Evolutionary conservation across 2,113 vertebrate species (phyloP).

Genomic region (Ramphastos sulfuratus): DNA sequence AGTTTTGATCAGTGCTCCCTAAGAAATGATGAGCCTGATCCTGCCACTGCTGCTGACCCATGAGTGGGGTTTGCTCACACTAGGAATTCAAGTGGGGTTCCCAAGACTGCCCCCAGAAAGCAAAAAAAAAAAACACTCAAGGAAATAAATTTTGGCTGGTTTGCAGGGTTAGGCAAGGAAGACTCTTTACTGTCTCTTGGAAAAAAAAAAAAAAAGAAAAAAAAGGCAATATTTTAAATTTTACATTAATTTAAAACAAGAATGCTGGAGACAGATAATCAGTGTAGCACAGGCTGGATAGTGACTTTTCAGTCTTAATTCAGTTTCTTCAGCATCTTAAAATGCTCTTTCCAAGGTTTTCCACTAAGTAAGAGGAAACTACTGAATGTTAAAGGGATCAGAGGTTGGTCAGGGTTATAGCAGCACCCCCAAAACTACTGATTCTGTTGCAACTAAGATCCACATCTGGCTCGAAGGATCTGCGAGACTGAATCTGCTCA

Average conservation of each 20-base stretch:
- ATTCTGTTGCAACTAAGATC: not conserved
- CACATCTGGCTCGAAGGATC: not conserved
- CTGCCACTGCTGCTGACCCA: not conserved
- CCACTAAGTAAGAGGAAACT: not conserved
- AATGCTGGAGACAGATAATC: not conserved
- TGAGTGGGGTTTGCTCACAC: not conserved
- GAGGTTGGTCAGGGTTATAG: not conserved
- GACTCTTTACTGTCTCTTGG: not conserved
- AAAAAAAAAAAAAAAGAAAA: not conserved
- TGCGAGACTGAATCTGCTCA: not conserved
- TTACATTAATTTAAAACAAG: not conserved
- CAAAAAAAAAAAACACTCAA: not conserved
- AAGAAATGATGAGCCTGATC: not conserved
- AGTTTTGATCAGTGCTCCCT: not conserved
- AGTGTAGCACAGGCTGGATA: not conserved
- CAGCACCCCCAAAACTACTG: not conserved
- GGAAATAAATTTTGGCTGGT: not conserved
- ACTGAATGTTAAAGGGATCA: not conserved
- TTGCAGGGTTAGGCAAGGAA: not conserved
- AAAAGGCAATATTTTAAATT: not conserved
- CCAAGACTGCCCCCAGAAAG: fast-evolving
- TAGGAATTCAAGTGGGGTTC: not conserved
- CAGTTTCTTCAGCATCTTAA: not conserved
- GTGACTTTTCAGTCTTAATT: not conserved
- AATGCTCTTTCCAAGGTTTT: not conserved